Conservation (phyloP, 2,113 vertebrate species). For the Cyphomyrus plagiostoma region DNA sequence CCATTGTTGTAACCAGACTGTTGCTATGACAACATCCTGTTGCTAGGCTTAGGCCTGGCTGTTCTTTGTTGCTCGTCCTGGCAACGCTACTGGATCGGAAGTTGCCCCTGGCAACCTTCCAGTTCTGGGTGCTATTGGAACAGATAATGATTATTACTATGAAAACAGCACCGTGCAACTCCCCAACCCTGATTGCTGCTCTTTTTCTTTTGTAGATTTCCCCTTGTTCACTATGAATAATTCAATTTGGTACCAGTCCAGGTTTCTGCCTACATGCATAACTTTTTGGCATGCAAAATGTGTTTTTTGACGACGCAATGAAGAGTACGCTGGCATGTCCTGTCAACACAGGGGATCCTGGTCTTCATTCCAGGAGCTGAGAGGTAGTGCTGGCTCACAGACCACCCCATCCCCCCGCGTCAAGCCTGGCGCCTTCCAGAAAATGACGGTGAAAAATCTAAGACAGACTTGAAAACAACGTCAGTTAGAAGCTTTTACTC, state of each 20-base stretch:
- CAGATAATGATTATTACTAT: conserved; percentile 26
- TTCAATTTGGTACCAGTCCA: neutral
- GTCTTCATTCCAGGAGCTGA: neutral
- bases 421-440: neutral
- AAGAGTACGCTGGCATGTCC: neutral
- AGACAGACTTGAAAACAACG: neutral
- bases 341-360: neutral
- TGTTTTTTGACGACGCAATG: neutral
- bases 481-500: neutral
- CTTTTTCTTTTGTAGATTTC: neutral
- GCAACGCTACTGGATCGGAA: conserved; percentile 31
- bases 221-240: neutral
- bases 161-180: conserved; percentile 23
- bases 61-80: conserved; percentile 31
- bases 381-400: neutral
- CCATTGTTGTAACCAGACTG: conserved; percentile 26
- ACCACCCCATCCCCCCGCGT: neutral
- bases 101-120: conserved; percentile 35
- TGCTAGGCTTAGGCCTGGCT: conserved; percentile 23
- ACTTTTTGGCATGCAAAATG: neutral
- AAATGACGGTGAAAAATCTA: neutral
- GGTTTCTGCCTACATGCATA: neutral
- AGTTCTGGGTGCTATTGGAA: conserved; percentile 55
- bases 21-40: conserved; percentile 41
- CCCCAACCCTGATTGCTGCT: conserved; percentile 11